Percentiles rank a stretch among this genome's conserved stretches.
Evolutionary conservation across 2,888 invertebrate genomes (phyloP).

Genomic region (Acleris cristana): DNA sequence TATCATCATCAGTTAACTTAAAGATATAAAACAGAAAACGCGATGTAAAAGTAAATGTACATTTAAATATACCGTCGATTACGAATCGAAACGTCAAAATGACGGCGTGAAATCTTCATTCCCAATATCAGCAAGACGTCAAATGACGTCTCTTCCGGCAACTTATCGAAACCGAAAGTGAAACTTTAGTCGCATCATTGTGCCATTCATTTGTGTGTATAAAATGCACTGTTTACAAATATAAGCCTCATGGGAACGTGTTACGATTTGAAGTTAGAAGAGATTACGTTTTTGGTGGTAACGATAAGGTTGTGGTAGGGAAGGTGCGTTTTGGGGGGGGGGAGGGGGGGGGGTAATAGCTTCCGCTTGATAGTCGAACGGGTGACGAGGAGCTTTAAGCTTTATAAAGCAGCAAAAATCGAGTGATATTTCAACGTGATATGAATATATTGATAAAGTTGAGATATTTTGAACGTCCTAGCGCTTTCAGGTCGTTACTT

Average conservation of each 20-base stretch:
- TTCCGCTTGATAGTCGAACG: slow-evolving; percentile 65
- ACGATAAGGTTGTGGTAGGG: slow-evolving; percentile 23
- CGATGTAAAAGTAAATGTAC: too few species aligned
- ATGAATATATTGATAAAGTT: slow-evolving; percentile 33
- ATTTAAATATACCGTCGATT: neutral
- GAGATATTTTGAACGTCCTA: slow-evolving; percentile 14
- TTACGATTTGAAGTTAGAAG: slow-evolving; percentile 18
- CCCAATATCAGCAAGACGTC: slow-evolving; percentile 6
- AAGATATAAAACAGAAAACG: too few species aligned
- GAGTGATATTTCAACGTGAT: slow-evolving; percentile 36
- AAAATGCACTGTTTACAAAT: slow-evolving; percentile 36
- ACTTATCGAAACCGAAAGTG: slow-evolving; percentile 47
- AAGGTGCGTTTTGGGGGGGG: slow-evolving; percentile 37
- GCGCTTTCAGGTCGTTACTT: slow-evolving; percentile 14
- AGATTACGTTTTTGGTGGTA: slow-evolving; percentile 11
- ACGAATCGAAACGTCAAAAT: too few species aligned
- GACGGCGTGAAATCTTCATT: slow-evolving; percentile 20
- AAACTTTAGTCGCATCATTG: slow-evolving; percentile 60
- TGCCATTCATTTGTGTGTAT: slow-evolving; percentile 48
- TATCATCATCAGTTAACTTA: too few species aligned
- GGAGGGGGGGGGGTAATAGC: slow-evolving; percentile 57
- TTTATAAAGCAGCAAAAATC: slow-evolving; percentile 30
- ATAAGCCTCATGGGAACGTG: slow-evolving; percentile 9
- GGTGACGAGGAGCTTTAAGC: slow-evolving; percentile 38
- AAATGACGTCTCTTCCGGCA: slow-evolving; percentile 19